Conservation (phyloP, 2,113 vertebrate genomes). For the Mohoua ochrocephala region DNA sequence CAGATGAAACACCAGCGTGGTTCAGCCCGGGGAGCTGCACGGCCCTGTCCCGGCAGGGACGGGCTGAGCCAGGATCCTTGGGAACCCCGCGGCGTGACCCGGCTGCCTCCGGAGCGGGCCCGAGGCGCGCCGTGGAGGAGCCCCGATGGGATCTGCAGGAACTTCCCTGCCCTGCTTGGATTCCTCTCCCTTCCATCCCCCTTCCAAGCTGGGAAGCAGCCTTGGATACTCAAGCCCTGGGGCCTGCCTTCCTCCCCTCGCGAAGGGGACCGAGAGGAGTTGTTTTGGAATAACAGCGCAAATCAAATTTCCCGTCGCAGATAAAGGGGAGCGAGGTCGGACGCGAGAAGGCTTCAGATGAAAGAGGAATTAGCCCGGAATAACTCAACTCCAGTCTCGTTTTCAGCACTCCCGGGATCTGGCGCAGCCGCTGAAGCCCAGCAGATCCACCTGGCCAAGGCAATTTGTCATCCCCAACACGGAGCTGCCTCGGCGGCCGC, state of each 20-base stretch:
- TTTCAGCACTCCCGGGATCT: neutral
- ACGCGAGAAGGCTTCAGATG: conserved; percentile 14
- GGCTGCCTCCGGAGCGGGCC: neutral
- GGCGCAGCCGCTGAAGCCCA: neutral
- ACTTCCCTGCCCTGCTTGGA: neutral
- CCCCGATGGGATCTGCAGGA: neutral
- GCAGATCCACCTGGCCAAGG: neutral
- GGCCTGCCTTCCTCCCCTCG: neutral
- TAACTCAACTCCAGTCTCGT: neutral
- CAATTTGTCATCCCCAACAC: neutral
- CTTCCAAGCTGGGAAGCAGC: neutral
- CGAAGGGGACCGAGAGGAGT: neutral
- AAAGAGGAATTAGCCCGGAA: conserved; percentile 38
- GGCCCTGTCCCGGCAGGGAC: neutral
- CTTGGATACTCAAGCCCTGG: neutral
- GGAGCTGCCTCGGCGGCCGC: neutral
- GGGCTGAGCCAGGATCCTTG: neutral
- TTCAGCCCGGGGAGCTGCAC: neutral
- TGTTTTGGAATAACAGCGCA: conserved; percentile 54
- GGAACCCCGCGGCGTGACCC: neutral
- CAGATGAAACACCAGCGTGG: neutral
- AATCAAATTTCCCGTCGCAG: conserved; percentile 25
- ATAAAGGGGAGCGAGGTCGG: conserved; percentile 26
- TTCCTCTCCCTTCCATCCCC: neutral
- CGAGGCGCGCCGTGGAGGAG: accelerated